Percentiles rank a stretch among this genome's conserved stretches.
These are phyloP conservation scores for Mythimna vitellina DNA, from an alignment of 2,888 invertebrate genomes.

Conservation along the genomic window DNA sequence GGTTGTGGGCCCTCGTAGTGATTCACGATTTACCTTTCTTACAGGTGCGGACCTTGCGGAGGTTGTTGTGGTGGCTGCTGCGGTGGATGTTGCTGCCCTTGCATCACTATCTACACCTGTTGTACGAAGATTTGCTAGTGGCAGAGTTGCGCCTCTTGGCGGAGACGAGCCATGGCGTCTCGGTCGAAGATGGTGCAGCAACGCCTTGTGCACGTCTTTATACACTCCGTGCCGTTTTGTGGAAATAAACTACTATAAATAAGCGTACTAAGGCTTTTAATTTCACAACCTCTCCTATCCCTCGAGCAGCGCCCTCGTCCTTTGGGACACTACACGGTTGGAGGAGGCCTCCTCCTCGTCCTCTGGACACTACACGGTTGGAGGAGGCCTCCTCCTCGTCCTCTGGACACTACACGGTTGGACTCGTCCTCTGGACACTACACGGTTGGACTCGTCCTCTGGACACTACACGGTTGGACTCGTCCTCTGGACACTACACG, in stretches of 20 bases:
- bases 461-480: no score
- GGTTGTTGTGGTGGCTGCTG: conserved; percentile 73
- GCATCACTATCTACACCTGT: conserved; percentile 85
- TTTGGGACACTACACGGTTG: no score
- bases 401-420: no score
- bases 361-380: no score
- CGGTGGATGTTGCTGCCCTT: conserved; percentile 76
- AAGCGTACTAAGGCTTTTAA: conserved; percentile 18
- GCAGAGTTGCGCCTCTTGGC: conserved; percentile 36
- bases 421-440: no score
- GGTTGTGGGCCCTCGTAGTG: no score
- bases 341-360: no score
- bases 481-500: no score
- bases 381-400: no score
- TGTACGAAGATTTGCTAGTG: conserved; percentile 86
- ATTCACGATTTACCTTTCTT: conserved; percentile 18
- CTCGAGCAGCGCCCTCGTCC: no score
- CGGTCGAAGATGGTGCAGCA: conserved; percentile 54
- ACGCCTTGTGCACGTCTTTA: conserved; percentile 52
- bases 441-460: no score
- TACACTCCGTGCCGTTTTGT: conserved; percentile 68
- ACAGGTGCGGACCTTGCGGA: conserved; percentile 78
- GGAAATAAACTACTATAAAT: conserved; percentile 73
- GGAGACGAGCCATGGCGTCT: conserved; percentile 59
- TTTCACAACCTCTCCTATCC: background rate